Percentiles rank a stretch among this genome's conserved stretches.
phyloP scores from a whole-genome alignment of 2,113 vertebrate genomes.

The Girardinichthys multiradiatus region DNA sequence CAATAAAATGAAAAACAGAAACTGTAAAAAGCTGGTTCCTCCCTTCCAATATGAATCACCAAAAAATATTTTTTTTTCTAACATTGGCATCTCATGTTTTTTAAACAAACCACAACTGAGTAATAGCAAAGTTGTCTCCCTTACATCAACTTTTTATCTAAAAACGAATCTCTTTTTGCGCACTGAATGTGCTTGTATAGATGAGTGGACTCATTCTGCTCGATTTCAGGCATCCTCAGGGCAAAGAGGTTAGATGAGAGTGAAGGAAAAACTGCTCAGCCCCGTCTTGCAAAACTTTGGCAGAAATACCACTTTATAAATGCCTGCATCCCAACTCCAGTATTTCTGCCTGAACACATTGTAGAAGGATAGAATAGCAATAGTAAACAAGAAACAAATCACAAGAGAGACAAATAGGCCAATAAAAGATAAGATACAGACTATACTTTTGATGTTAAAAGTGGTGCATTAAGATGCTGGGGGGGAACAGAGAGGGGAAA shows the following conservation, averaged over 20 bases:
- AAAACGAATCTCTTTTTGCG: conserved; percentile 22
- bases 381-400: conserved; percentile 8
- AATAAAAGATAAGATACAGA: conserved; percentile 5
- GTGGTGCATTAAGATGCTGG: neutral
- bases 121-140: conserved; percentile 37
- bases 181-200: conserved; percentile 21
- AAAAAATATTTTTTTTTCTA: conserved; percentile 29
- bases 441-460: neutral
- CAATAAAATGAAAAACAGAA: conserved; percentile 32
- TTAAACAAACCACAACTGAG: conserved; percentile 43
- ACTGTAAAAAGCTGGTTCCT: conserved; percentile 19
- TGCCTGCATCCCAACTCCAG: conserved; percentile 23
- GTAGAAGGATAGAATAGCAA: conserved; percentile 22
- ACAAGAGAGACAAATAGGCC: conserved; percentile 10
- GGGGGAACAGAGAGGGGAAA: no score
- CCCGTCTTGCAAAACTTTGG: conserved; percentile 18
- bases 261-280: conserved; percentile 13
- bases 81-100: neutral
- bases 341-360: conserved; percentile 36
- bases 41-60: conserved; percentile 12
- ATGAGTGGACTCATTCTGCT: conserved; percentile 52
- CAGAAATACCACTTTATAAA: conserved; percentile 51
- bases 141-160: conserved; percentile 16
- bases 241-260: conserved; percentile 9
- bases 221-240: conserved; percentile 61